phyloP scores from a whole-genome alignment of 1,140 invertebrate species.

The Drosophila biarmipes region DNA sequence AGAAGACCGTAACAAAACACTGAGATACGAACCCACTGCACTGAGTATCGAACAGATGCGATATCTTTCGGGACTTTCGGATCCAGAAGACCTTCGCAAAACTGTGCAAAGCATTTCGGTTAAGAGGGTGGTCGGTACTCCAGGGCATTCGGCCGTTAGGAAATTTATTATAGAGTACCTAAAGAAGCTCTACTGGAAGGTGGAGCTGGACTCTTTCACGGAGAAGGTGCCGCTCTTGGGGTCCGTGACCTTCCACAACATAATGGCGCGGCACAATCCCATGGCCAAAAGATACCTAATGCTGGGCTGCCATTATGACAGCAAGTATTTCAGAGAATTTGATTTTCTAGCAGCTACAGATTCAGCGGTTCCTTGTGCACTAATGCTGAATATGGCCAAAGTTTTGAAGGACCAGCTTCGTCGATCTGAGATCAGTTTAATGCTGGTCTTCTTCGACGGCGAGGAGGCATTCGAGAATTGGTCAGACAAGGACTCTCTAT shows the following conservation, averaged over 20 bases:
- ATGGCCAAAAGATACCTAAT: slow-evolving; percentile 91
- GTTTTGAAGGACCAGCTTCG: slow-evolving; percentile 88
- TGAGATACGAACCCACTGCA: neutral
- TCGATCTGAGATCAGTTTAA: slow-evolving; percentile 90
- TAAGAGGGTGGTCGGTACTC: slow-evolving; percentile 89
- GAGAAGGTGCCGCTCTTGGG: slow-evolving; percentile 90
- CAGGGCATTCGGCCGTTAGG: slow-evolving; percentile 88
- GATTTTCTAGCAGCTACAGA: slow-evolving; percentile 81
- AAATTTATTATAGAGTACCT: slow-evolving; percentile 87
- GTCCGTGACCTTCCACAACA: slow-evolving; percentile 91
- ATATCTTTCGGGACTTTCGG: slow-evolving; percentile 31
- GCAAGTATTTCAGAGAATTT: slow-evolving; percentile 93
- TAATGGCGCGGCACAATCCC: slow-evolving; percentile 93
- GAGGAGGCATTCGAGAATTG: slow-evolving; percentile 94
- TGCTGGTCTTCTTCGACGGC: slow-evolving; percentile 98
- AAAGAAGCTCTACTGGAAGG: slow-evolving; percentile 88
- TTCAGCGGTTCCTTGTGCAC: slow-evolving; percentile 93
- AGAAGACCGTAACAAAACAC: neutral
- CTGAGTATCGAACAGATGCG: neutral
- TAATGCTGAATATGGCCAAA: slow-evolving; percentile 94
- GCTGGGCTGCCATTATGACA: slow-evolving; percentile 97
- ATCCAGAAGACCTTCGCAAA: slow-evolving; percentile 87
- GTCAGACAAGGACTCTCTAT: slow-evolving; percentile 94
- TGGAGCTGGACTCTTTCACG: slow-evolving; percentile 90
- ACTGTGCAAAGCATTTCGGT: slow-evolving; percentile 89